phyloP scores from a whole-genome alignment of 53 echinoderm and acorn worm species.

The Hippasteria phrygiana region DNA sequence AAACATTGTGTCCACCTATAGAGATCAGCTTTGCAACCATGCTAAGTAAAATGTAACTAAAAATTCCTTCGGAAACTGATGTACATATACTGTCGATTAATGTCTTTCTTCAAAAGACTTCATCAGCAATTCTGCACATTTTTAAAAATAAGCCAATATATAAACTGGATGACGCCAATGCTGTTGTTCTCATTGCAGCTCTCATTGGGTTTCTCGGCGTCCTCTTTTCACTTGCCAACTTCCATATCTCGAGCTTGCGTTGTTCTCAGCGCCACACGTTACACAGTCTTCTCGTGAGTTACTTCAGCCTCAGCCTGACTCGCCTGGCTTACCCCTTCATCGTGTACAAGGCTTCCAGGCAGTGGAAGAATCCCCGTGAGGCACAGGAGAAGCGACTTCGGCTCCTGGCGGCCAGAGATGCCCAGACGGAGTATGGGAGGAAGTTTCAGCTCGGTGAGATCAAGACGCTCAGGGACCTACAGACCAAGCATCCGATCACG shows the following conservation, averaged over 20 bases:
- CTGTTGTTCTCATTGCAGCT: neutral
- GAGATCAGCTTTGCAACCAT: too few species aligned
- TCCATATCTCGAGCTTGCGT: neutral
- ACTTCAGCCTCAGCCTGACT: neutral
- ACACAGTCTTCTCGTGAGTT: constrained; percentile 8
- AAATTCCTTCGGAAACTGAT: too few species aligned
- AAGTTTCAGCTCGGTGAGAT: constrained; percentile 32
- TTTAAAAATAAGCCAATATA: too few species aligned
- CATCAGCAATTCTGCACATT: too few species aligned
- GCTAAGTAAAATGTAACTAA: too few species aligned
- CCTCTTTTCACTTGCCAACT: neutral
- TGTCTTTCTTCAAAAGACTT: too few species aligned
- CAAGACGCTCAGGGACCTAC: constrained; percentile 55
- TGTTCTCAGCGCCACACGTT: constrained; percentile 27
- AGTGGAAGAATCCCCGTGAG: constrained; percentile 18
- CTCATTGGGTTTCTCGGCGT: neutral
- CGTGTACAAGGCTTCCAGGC: neutral
- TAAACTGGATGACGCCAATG: neutral
- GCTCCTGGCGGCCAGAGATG: constrained; percentile 25
- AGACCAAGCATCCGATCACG: constrained; percentile 69
- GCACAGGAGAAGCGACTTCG: constrained; percentile 62
- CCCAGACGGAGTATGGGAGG: constrained; percentile 66
- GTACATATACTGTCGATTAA: too few species aligned
- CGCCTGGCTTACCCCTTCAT: neutral
- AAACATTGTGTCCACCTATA: too few species aligned